These are phyloP conservation scores for Cherax destructor DNA, from an alignment of 1,140 invertebrate species.

Conservation along the genomic window DNA sequence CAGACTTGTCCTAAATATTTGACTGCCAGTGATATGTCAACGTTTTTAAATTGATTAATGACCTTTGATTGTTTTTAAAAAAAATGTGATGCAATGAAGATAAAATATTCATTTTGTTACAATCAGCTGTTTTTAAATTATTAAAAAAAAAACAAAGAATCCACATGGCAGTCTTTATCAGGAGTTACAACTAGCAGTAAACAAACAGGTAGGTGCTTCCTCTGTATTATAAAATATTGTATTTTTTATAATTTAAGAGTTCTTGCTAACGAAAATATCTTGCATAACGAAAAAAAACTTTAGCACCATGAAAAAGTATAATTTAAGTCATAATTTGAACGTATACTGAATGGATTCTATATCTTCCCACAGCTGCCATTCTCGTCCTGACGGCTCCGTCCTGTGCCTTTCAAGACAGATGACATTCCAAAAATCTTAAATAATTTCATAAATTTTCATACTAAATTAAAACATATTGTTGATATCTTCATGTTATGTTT, in stretches of 20 bases:
- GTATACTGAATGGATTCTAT: not conserved
- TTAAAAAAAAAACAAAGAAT: not conserved
- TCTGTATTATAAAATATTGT: not conserved
- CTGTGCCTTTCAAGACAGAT: not conserved
- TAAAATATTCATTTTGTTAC: not conserved
- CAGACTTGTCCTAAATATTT: not conserved
- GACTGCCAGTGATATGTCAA: not conserved
- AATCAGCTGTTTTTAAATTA: not conserved
- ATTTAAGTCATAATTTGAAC: not conserved
- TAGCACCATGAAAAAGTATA: not conserved
- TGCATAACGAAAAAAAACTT: not conserved
- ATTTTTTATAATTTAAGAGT: not conserved
- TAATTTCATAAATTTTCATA: too few species aligned
- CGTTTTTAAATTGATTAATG: not conserved
- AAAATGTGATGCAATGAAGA: not conserved
- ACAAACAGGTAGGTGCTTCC: not conserved
- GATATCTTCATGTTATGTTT: too few species aligned
- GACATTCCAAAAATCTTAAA: not conserved
- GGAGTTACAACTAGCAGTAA: not conserved
- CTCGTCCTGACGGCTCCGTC: not conserved
- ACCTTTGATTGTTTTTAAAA: not conserved
- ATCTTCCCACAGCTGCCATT: not conserved
- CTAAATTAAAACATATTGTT: too few species aligned
- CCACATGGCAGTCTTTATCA: not conserved
- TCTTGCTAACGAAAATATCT: not conserved